Percentiles rank a stretch among this genome's conserved stretches.
Evolutionary conservation across 2,888 invertebrate genomes (phyloP).

Genomic region (Aphrophora alni): DNA sequence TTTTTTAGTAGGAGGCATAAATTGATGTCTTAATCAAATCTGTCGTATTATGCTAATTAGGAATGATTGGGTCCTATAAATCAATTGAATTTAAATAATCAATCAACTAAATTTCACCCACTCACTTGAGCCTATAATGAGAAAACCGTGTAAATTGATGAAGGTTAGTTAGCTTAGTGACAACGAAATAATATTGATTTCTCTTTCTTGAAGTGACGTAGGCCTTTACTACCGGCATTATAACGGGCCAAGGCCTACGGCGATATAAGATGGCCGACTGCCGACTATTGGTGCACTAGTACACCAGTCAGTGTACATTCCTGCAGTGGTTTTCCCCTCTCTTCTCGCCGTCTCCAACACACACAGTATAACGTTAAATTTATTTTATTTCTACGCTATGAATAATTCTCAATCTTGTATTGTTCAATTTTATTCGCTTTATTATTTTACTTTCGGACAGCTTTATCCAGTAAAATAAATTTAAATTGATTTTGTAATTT

Average conservation of each 20-base stretch:
- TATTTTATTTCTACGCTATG: too few relatives aligned
- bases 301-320: background rate
- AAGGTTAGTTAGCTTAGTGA: background rate
- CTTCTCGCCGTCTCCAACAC: background rate
- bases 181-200: background rate
- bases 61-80: background rate
- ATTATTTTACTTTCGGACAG: too few relatives aligned
- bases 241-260: background rate
- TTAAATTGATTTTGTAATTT: too few relatives aligned
- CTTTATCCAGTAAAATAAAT: too few relatives aligned
- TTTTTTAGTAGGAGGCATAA: too few relatives aligned
- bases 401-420: too few relatives aligned
- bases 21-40: background rate
- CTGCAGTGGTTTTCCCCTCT: background rate
- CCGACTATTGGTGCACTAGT: background rate
- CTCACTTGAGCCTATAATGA: background rate
- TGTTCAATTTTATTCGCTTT: too few relatives aligned
- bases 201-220: slow-evolving; percentile 5
- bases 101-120: too few relatives aligned
- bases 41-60: background rate
- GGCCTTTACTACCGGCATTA: background rate
- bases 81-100: too few relatives aligned
- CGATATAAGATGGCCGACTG: slow-evolving; percentile 6
- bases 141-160: background rate
- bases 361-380: too few relatives aligned